Evolutionary conservation across 2,888 invertebrate species (phyloP).

Genomic region (Minunthozetes semirufus): DNA sequence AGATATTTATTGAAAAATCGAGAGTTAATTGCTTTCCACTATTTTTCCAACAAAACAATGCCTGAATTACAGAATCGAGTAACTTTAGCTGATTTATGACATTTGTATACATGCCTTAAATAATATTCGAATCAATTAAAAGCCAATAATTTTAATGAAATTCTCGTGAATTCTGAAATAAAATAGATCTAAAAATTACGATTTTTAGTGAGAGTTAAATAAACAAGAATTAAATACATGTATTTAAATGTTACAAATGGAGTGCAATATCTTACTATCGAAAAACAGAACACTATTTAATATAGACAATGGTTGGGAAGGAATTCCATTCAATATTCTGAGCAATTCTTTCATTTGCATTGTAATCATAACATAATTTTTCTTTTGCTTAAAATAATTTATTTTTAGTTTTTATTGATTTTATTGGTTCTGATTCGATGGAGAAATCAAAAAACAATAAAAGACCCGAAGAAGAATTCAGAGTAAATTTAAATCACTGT

Average conservation of each 20-base stretch:
- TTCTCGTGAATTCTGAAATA: too few species aligned
- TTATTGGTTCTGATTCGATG: conserved; percentile 24
- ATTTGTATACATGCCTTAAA: too few species aligned
- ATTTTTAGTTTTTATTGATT: conserved; percentile 18
- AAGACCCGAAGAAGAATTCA: background rate
- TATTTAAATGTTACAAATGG: background rate
- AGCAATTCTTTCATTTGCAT: conserved; percentile 29
- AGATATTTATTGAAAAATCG: too few species aligned
- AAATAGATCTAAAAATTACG: too few species aligned
- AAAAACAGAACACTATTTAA: conserved; percentile 26
- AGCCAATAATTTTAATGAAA: too few species aligned
- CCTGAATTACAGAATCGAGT: too few species aligned
- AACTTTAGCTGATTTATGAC: too few species aligned
- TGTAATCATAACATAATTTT: conserved; percentile 12
- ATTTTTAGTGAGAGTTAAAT: too few species aligned
- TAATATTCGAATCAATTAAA: too few species aligned
- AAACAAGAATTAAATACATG: too few species aligned
- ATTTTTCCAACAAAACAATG: too few species aligned
- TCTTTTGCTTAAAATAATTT: background rate
- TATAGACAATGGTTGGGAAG: conserved; percentile 38
- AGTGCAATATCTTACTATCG: conserved; percentile 29
- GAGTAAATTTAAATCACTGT: background rate
- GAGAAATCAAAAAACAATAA: background rate
- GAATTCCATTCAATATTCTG: conserved; percentile 34
- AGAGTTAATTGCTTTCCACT: too few species aligned